Percentiles rank a stretch among this genome's conserved stretches.
Evolutionary conservation across 2,797 vertebrate genomes (phyloP).

Genomic region (Otolemur crassicaudatus): DNA sequence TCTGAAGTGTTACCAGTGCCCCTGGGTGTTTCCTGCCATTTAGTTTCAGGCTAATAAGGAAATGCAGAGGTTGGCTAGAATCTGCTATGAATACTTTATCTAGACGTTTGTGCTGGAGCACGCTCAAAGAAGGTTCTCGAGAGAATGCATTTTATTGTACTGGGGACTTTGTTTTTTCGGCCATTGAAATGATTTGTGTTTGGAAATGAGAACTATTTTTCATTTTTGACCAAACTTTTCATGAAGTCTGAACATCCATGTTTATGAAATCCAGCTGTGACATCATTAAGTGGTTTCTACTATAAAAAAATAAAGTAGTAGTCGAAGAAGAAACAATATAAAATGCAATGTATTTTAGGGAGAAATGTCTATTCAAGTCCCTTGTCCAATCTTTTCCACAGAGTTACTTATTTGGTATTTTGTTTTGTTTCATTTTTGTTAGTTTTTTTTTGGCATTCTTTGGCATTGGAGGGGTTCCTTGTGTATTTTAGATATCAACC

Average conservation of each 20-base stretch:
- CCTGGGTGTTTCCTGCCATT: slow-evolving; percentile 80
- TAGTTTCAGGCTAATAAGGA: slow-evolving; percentile 79
- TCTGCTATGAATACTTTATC: slow-evolving; percentile 55
- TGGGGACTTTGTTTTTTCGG: slow-evolving; percentile 58
- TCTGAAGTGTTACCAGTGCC: slow-evolving; percentile 74
- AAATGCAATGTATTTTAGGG: background rate
- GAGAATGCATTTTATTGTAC: slow-evolving; percentile 58
- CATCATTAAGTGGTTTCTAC: slow-evolving; percentile 57
- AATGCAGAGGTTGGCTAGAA: slow-evolving; percentile 66
- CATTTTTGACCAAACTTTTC: slow-evolving; percentile 61
- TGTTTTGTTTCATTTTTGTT: background rate
- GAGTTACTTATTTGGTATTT: background rate
- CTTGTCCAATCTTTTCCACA: background rate
- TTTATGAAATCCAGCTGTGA: slow-evolving; percentile 65
- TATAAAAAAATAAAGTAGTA: background rate
- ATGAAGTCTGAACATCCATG: slow-evolving; percentile 26
- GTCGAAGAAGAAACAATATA: slow-evolving; percentile 34
- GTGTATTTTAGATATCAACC: background rate
- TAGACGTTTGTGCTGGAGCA: slow-evolving; percentile 66
- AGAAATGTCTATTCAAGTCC: slow-evolving; percentile 17
- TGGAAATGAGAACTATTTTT: slow-evolving; percentile 67
- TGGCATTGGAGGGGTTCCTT: background rate
- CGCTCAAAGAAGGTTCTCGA: slow-evolving; percentile 61
- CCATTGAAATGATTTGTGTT: slow-evolving; percentile 64
- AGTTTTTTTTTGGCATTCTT: no score